Evolutionary conservation across 2,888 invertebrate species (phyloP), one percentile per base, ranked within the genome.

Genomic region (Celastrina argiolus): DNA sequence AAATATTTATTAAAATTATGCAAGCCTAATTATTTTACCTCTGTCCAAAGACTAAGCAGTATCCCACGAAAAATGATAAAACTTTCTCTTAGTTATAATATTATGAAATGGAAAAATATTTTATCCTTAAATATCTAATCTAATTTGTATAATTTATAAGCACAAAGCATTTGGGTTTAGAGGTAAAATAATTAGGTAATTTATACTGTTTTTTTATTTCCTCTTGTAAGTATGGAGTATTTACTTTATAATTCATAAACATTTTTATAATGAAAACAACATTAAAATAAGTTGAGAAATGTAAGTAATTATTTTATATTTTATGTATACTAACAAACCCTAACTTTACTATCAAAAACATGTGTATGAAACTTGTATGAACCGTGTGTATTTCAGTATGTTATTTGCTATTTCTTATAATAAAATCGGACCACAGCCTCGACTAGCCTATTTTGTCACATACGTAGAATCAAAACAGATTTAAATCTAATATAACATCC

Each of bases 381-480:
- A 51, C 10, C 8, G 10, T 22, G 12, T 45, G 42, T 42, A 16
- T 56, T 8, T 31, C 10, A 39, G 36, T 61, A 22, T 14, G 22
- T 34, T 45, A 45, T 51, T n/a, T 16, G 12, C 10, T n/a, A 51
- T 56, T n/a, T 10, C 34, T 16, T 51, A 28, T 16, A 16, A 28
- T n/a, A 51, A 51, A 36, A 61, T 22, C 36, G 61, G 61, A 61
- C 61, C 39, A 61, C 61, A 39, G 61, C 61, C 61, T 39, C 39
- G 36, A 61, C 61, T 61, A 61, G 61, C 39, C 61, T 61, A 39
- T 18, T 16, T 22, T 18, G 22, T n/a, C n/a, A 58, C 31, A 31
- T 8, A 16, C 61, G 22, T 39, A 36, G 61, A 61, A 22, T 18
- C 39, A 61, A 61, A 34, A 34, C 58, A 22, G 22, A 59, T 36